Base-by-base conservation (phyloP, 2,113 vertebrate genomes). In the Dipodomys spectabilis region DNA sequence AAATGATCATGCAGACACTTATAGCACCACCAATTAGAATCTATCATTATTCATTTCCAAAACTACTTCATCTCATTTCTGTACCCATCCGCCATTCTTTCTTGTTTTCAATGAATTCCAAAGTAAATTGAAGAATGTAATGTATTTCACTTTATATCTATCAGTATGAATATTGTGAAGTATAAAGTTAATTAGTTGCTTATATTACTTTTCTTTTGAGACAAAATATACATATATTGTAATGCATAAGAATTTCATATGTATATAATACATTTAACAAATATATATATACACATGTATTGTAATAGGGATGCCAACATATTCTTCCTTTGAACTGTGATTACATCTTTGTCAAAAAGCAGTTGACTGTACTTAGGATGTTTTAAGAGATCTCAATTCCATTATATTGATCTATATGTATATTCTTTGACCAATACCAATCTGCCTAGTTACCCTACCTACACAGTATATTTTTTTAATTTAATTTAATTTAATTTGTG, bases 251-350 rank as follows among this genome's bases (percentile, higher is more conserved):
- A 72, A 19, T 35, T 75, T 85, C 53, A 57, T 53, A 23, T 44
- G 10, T n/a, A 19, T 6, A 32, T 82, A 92, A 92, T 27, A 45
- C 75, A n/a, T 85, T 89, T 71, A 57, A 71, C 80, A 90, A 45
- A 68, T 35, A 57, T 16, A 45, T 49, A 23, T 44, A 30, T 45
- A 35, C 0, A 57, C 0, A 57, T 57, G 2, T 53, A 53, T 53
- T 53, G 19, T 57, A 16, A 57, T 18, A 57, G 53, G 53, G 53
- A 57, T 57, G 53, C 53, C 53, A 57, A 16, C 53, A 57, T 57
- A 16, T 57, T 57, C 73, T n/a, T 79, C 74, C 16, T 68, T 1
- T 27, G 8, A 86, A 87, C 18, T 73, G 9, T 78, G 53, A 57
- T 87, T 91, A 5, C 20, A 73, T n/a, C 28, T 74, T 73, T 88